These are phyloP conservation scores for Belgica antarctica DNA, from an alignment of 2,888 invertebrate genomes.

Conservation along the genomic window DNA sequence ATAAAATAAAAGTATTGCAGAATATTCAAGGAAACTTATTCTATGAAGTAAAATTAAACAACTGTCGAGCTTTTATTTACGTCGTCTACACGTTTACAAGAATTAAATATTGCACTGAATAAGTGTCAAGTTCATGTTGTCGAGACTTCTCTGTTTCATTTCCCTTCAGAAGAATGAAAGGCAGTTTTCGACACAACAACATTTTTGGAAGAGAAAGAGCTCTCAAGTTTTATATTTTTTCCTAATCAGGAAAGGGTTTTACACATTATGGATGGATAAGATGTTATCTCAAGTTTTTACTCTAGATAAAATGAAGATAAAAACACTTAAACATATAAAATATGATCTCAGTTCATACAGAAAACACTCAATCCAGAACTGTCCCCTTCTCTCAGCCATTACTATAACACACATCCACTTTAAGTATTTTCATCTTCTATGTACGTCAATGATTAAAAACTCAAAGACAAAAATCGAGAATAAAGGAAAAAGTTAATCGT, in stretches of 20 bases:
- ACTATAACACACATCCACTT: neutral
- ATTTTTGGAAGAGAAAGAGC: constrained; percentile 43
- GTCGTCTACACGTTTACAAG: constrained; percentile 27
- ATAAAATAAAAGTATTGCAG: constrained; percentile 28
- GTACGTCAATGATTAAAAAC: neutral
- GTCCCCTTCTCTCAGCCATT: neutral
- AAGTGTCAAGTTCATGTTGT: constrained; percentile 6
- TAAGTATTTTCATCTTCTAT: neutral
- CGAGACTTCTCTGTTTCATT: constrained; percentile 9
- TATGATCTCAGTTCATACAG: neutral
- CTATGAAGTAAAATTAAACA: constrained; percentile 34
- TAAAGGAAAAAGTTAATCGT: neutral
- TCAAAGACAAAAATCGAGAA: neutral
- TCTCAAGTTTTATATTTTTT: constrained; percentile 15
- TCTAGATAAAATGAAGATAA: constrained; percentile 5
- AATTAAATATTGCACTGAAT: constrained; percentile 34
- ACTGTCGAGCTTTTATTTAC: constrained; percentile 41
- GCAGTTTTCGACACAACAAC: constrained; percentile 2
- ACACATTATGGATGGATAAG: neutral
- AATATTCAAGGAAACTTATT: constrained; percentile 33
- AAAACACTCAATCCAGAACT: constrained; percentile 11
- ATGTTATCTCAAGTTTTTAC: constrained; percentile 14
- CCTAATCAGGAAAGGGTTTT: neutral
- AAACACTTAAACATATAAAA: neutral
- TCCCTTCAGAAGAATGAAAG: too few species aligned